A percentile compares a stretch with the other conserved stretches of the same genome.
Conservation (phyloP, 2,888 invertebrate species). For the Acrobasis repandana region DNA sequence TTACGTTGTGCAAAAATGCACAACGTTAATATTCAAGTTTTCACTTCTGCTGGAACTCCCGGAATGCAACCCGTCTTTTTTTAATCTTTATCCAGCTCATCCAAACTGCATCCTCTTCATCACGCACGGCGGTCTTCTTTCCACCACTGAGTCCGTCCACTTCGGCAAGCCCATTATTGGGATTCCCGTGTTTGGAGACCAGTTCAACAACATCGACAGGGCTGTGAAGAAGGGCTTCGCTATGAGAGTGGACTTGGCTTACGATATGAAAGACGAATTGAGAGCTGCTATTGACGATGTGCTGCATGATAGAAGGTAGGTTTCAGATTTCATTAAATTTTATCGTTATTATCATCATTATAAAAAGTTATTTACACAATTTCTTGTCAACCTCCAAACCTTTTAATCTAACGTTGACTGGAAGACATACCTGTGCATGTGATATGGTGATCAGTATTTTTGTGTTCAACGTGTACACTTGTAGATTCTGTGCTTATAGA, state of each 20-base stretch:
- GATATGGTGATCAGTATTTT: too few species aligned
- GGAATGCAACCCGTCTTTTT: too few species aligned
- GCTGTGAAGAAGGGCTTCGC: constrained; percentile 53
- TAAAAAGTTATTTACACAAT: too few species aligned
- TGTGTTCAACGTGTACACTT: too few species aligned
- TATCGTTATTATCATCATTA: too few species aligned
- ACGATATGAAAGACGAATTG: constrained; percentile 40
- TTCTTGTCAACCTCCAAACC: too few species aligned
- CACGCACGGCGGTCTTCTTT: constrained; percentile 66
- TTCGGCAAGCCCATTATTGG: constrained; percentile 60
- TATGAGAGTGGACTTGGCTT: constrained; percentile 42
- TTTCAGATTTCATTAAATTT: constrained; percentile 12
- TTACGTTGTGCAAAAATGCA: too few species aligned
- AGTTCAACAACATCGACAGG: constrained; percentile 52
- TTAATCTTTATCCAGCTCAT: constrained; percentile 49
- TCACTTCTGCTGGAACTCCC: too few species aligned
- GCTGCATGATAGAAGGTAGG: constrained; percentile 43
- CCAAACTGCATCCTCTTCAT: constrained; percentile 63
- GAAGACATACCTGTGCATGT: too few species aligned
- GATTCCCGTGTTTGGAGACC: constrained; percentile 62
- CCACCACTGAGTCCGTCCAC: constrained; percentile 56
- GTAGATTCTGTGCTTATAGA: too few species aligned
- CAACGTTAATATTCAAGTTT: too few species aligned
- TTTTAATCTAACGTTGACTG: too few species aligned
- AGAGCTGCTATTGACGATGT: constrained; percentile 45